Conservation (phyloP, 2,888 invertebrate genomes). For the Epirrita christyi region DNA sequence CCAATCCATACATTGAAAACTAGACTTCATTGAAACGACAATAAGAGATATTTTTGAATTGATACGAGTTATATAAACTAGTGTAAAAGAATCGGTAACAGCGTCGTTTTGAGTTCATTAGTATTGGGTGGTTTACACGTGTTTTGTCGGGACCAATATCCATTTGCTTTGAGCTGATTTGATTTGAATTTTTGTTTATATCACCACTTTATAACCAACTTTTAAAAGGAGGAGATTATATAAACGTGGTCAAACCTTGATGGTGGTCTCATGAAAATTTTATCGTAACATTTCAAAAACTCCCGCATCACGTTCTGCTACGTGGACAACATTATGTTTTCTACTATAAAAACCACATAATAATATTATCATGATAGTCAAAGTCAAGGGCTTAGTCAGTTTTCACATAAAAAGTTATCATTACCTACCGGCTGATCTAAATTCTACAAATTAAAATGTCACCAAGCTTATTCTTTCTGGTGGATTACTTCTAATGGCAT, state of each 20-base stretch:
- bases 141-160: conserved; percentile 76
- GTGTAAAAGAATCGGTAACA: conserved; percentile 38
- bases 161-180: conserved; percentile 74
- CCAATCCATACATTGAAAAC: conserved; percentile 21
- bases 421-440: too few relatives aligned
- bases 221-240: neutral
- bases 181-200: conserved; percentile 67
- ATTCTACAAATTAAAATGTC: conserved; percentile 1
- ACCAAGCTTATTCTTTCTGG: conserved; percentile 36
- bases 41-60: conserved; percentile 33
- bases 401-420: too few relatives aligned
- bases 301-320: too few relatives aligned
- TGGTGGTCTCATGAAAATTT: too few relatives aligned
- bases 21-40: conserved; percentile 30
- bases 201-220: conserved; percentile 31
- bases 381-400: too few relatives aligned
- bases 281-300: too few relatives aligned
- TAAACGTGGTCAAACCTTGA: neutral
- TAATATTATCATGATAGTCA: too few relatives aligned
- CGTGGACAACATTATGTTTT: too few relatives aligned
- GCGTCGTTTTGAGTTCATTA: conserved; percentile 54
- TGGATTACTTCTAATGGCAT: conserved; percentile 31
- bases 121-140: conserved; percentile 74
- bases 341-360: too few relatives aligned
- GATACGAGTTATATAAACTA: conserved; percentile 20